phyloP scores from a whole-genome alignment of 1,140 invertebrate genomes.

The Lepidurus packardi region DNA sequence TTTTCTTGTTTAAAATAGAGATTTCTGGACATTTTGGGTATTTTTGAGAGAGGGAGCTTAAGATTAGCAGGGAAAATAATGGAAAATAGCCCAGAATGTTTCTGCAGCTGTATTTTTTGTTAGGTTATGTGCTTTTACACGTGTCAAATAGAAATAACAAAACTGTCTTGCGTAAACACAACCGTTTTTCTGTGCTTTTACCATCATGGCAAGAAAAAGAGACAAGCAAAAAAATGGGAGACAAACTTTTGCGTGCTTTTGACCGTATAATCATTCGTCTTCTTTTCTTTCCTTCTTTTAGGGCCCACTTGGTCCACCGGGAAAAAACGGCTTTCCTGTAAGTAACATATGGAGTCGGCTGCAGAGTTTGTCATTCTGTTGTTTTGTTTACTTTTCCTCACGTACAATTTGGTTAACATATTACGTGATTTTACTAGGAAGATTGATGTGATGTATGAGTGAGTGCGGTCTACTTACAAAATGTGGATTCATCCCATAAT shows the following conservation, averaged over 20 bases:
- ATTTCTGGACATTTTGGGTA: neutral
- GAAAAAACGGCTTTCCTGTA: slow-evolving; percentile 87
- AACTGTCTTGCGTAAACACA: neutral
- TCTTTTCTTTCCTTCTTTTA: slow-evolving; percentile 44
- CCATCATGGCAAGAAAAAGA: too few relatives aligned
- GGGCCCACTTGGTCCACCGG: slow-evolving; percentile 68
- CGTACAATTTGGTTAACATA: neutral
- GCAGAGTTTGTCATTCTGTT: neutral
- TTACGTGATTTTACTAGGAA: neutral
- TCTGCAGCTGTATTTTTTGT: slow-evolving; percentile 11
- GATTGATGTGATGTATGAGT: neutral
- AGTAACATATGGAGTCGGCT: slow-evolving; percentile 36
- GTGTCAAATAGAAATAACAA: slow-evolving; percentile 7
- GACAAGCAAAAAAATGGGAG: neutral
- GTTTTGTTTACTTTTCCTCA: neutral
- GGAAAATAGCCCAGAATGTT: neutral
- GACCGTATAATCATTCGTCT: neutral
- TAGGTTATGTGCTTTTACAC: neutral
- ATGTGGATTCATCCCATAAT: neutral
- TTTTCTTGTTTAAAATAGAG: neutral
- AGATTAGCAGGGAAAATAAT: too few relatives aligned
- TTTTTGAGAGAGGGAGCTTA: too few relatives aligned
- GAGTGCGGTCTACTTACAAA: neutral
- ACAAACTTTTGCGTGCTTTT: neutral
- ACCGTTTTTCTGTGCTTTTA: too few relatives aligned